These are phyloP conservation scores for Xiphydria camelus DNA, from an alignment of 2,888 invertebrate genomes.

Conservation along the genomic window DNA sequence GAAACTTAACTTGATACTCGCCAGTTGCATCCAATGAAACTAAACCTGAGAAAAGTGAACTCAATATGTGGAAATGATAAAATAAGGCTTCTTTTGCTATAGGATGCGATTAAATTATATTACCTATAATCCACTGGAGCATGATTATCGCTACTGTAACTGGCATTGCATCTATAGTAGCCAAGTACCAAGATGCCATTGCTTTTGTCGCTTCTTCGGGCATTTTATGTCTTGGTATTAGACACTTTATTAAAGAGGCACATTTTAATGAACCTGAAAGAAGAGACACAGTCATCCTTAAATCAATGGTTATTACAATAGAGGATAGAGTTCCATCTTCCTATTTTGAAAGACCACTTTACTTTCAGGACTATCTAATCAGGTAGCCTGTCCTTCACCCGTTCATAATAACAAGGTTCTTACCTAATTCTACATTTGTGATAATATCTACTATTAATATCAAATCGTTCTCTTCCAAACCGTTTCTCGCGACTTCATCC, in stretches of 20 bases:
- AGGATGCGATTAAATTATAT: background rate
- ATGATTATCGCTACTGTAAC: conserved; percentile 32
- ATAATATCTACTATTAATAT: conserved; percentile 31
- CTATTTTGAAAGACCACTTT: background rate
- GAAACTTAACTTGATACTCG: background rate
- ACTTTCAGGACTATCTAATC: background rate
- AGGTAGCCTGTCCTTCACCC: too few species aligned
- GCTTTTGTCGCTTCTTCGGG: conserved; percentile 26
- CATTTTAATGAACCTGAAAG: conserved; percentile 29
- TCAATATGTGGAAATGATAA: background rate
- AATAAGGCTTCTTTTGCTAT: background rate
- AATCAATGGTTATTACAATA: background rate
- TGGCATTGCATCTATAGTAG: conserved; percentile 26
- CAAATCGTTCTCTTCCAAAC: conserved; percentile 34
- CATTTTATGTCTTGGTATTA: conserved; percentile 40
- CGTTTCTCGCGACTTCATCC: conserved; percentile 29
- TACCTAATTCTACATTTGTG: conserved; percentile 31
- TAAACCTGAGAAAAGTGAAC: background rate
- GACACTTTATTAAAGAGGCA: conserved; percentile 42
- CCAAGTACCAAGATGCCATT: conserved; percentile 39
- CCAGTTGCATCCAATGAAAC: conserved; percentile 7
- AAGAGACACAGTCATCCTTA: conserved; percentile 1
- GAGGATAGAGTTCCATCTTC: background rate
- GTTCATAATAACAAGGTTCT: conserved; percentile 9
- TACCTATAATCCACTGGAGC: conserved; percentile 43